Percentiles rank a stretch among this genome's conserved stretches.
phyloP scores from a whole-genome alignment of 2,888 invertebrate species.

The Salticus scenicus region DNA sequence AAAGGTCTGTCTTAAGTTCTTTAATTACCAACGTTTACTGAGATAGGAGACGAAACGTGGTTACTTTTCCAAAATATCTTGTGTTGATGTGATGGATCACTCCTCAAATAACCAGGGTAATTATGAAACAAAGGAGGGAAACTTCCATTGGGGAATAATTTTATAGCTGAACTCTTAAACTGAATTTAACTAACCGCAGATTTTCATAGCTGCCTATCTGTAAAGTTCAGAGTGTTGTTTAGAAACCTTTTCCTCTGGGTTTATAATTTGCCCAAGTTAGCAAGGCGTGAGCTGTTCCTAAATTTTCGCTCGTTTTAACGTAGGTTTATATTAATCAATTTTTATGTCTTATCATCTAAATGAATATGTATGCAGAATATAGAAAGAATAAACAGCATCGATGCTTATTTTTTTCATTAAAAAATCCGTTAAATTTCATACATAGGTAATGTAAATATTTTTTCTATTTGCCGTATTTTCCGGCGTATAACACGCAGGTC shows the following conservation, averaged over 20 bases:
- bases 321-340: not conserved
- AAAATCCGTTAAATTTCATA: too few species aligned
- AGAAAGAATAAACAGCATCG: too few species aligned
- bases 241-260: too few species aligned
- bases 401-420: too few species aligned
- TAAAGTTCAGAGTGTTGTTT: not conserved
- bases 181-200: conserved; percentile 1
- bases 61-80: not conserved
- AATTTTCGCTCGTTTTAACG: not conserved
- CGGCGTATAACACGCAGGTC: too few species aligned
- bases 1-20: not conserved
- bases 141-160: not conserved
- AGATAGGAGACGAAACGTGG: not conserved
- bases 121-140: not conserved
- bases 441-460: too few species aligned
- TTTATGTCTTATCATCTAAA: not conserved
- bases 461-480: too few species aligned
- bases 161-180: conserved; percentile 5
- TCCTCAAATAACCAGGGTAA: conserved; percentile 2
- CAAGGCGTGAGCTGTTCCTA: not conserved
- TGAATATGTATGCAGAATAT: too few species aligned
- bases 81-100: not conserved
- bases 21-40: not conserved
- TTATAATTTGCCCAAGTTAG: not conserved
- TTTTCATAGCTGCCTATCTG: not conserved